Evolutionary conservation across 1,140 invertebrate species (phyloP).

Genomic region (Drosophila cardini): DNA sequence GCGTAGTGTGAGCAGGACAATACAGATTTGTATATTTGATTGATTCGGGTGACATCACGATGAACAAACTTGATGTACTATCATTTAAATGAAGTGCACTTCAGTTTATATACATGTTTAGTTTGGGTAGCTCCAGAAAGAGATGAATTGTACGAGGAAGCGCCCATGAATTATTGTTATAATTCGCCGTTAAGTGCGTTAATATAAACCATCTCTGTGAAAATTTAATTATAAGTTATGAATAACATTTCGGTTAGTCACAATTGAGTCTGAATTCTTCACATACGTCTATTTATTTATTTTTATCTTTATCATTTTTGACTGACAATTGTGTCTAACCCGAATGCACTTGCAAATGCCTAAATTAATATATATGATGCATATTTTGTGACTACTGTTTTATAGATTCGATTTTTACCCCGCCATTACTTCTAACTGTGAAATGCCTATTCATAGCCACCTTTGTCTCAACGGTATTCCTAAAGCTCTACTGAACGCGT

Average conservation of each 20-base stretch:
- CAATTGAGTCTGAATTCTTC: slow-evolving; percentile 38
- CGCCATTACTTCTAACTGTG: slow-evolving; percentile 76
- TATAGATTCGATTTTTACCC: slow-evolving; percentile 78
- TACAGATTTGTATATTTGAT: slow-evolving; percentile 52
- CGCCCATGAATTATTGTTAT: slow-evolving; percentile 49
- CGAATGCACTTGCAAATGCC: slow-evolving; percentile 32
- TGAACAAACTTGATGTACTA: slow-evolving; percentile 17
- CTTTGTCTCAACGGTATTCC: slow-evolving; percentile 73
- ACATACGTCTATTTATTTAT: slow-evolving; percentile 12
- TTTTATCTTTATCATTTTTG: background rate
- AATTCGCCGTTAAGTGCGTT: slow-evolving; percentile 72
- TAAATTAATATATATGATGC: slow-evolving; percentile 62
- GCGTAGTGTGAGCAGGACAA: slow-evolving; percentile 68
- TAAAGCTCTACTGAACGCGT: slow-evolving; percentile 70
- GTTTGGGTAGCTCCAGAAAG: slow-evolving; percentile 10
- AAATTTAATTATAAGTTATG: slow-evolving; percentile 50
- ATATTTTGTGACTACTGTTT: slow-evolving; percentile 73
- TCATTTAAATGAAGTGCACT: slow-evolving; percentile 15
- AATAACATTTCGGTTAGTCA: slow-evolving; percentile 36
- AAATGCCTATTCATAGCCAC: slow-evolving; percentile 75
- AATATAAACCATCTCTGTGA: slow-evolving; percentile 69
- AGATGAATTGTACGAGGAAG: slow-evolving; percentile 14
- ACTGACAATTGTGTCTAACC: slow-evolving; percentile 33
- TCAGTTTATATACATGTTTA: slow-evolving; percentile 13
- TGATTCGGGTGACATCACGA: background rate